A percentile compares a stretch with the other conserved stretches of the same genome.
phyloP scores from a whole-genome alignment of 1,140 invertebrate species.

The Cotesia chilonis region DNA sequence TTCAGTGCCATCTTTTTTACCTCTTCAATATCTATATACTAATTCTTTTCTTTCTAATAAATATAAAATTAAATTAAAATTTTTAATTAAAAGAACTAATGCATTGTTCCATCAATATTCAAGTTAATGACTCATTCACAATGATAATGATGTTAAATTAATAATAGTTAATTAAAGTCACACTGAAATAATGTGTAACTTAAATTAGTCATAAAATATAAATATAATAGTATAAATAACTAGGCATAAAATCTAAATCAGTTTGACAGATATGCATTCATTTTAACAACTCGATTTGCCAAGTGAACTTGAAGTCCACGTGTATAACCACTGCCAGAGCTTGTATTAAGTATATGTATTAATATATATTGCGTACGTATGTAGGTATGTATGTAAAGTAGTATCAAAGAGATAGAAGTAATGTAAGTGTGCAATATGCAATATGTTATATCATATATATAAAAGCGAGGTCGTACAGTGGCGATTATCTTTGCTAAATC shows the following conservation, averaged over 20 bases:
- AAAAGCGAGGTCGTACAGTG: not conserved
- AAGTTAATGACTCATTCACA: no score
- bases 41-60: no score
- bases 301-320: slow-evolving; percentile 30
- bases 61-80: no score
- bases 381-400: not conserved
- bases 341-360: no score
- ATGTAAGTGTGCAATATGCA: not conserved
- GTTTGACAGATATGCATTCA: slow-evolving; percentile 1
- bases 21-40: no score
- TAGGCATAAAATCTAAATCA: slow-evolving; percentile 18
- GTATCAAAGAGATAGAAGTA: not conserved
- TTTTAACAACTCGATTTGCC: slow-evolving; percentile 20
- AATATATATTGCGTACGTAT: no score
- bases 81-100: no score
- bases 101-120: no score
- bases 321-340: slow-evolving; percentile 10
- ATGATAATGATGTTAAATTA: not conserved
- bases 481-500: not conserved
- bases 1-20: no score
- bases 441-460: not conserved
- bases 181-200: not conserved
- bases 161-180: not conserved
- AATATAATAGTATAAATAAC: not conserved
- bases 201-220: not conserved